These are phyloP conservation scores for Anguilla marmorata DNA, from an alignment of 2,797 vertebrate genomes.

Conservation along the genomic window DNA sequence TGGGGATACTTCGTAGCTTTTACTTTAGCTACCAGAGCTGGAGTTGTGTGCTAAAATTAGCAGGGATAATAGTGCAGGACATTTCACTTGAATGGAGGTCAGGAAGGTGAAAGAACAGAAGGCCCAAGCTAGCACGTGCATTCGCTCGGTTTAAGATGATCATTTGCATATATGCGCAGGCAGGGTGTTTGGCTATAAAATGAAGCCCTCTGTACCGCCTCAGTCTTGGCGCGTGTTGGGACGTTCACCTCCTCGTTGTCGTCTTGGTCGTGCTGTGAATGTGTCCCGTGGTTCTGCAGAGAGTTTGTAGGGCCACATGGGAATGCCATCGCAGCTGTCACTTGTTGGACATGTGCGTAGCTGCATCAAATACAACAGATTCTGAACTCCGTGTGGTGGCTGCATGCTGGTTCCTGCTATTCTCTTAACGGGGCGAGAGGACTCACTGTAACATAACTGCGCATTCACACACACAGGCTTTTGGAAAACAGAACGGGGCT, in stretches of 20 bases:
- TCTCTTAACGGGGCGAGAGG: neutral
- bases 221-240: neutral
- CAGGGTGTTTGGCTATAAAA: neutral
- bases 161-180: neutral
- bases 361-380: neutral
- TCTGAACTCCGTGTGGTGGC: neutral
- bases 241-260: neutral
- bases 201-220: neutral
- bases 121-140: neutral
- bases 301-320: neutral
- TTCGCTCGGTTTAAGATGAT: neutral
- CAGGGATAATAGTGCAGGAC: neutral
- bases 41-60: neutral
- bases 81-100: neutral
- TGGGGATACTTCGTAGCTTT: neutral
- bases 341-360: neutral
- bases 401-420: neutral
- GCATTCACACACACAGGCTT: neutral
- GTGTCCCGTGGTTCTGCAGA: neutral
- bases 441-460: neutral
- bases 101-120: neutral
- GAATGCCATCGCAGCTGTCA: neutral
- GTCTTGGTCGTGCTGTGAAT: neutral
- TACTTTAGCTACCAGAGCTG: neutral
- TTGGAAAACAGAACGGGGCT: conserved; percentile 3